Evolutionary conservation across 1,140 invertebrate species (phyloP).

Genomic region (Eupristina koningsbergeri): DNA sequence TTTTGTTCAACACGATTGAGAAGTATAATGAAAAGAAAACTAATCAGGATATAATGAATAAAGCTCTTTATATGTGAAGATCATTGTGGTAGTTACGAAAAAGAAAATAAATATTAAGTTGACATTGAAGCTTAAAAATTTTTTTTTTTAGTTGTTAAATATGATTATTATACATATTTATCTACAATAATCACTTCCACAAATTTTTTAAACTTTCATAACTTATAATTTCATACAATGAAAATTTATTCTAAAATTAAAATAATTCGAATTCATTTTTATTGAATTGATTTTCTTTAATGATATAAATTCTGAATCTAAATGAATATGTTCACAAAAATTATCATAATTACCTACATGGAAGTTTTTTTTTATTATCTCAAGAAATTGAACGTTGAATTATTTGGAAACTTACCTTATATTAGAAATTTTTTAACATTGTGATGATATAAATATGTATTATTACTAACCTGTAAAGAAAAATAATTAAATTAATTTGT

Average conservation of each 20-base stretch:
- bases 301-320: not conserved
- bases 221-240: not conserved
- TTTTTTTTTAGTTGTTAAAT: too few species aligned
- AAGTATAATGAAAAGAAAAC: conserved; percentile 37
- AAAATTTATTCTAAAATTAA: too few species aligned
- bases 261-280: too few species aligned
- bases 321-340: not conserved
- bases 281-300: not conserved
- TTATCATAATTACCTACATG: not conserved
- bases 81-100: not conserved
- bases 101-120: not conserved
- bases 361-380: conserved; percentile 11
- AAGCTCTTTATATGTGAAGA: conserved; percentile 33
- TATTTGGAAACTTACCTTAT: conserved; percentile 8
- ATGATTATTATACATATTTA: too few species aligned
- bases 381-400: not conserved
- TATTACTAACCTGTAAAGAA: too few species aligned
- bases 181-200: too few species aligned
- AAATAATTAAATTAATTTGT: too few species aligned
- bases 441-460: too few species aligned
- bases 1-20: conserved; percentile 9
- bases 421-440: not conserved
- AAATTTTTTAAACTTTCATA: not conserved
- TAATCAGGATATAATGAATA: conserved; percentile 28
- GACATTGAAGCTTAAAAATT: too few species aligned